Conservation (phyloP, 2,113 vertebrate genomes). For the Danio rerio region GRCz12tu NC_133198.1:35458501-35459000, state of each 20-base stretch:
- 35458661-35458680: background rate
- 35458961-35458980: too few relatives aligned
- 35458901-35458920: too few relatives aligned
- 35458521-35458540: constrained; percentile 21
- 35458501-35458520: constrained; percentile 41
- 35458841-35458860: too few relatives aligned
- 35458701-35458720: background rate
- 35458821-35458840: background rate
- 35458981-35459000: too few relatives aligned
- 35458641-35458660: constrained; percentile 4
- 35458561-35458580: background rate
- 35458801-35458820: background rate
- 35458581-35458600: background rate
- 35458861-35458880: too few relatives aligned
- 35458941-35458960: too few relatives aligned
- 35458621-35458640: constrained; percentile 24
- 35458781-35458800: background rate
- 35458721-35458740: background rate
- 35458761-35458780: background rate
- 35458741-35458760: background rate
- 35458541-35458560: constrained; percentile 44
- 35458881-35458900: too few relatives aligned
- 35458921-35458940: too few relatives aligned
- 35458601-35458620: background rate
- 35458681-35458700: background rate